phyloP scores from a whole-genome alignment of 1,140 invertebrate species.

The Himalopsyche phryganea region DNA sequence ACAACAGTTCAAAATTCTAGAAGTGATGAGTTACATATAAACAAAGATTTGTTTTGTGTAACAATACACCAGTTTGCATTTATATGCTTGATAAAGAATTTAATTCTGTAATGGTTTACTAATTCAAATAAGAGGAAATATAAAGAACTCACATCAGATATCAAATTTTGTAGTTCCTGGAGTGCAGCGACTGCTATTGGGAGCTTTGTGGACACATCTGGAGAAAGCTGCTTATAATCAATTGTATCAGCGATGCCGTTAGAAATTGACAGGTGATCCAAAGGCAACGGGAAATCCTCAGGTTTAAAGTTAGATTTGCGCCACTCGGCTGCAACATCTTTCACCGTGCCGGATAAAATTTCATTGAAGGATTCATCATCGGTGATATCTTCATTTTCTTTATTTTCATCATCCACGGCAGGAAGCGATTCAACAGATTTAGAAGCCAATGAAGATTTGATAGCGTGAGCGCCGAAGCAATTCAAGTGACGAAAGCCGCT shows the following conservation, averaged over 20 bases:
- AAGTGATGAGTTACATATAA: too few species aligned
- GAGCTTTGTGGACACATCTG: background rate
- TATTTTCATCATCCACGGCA: conserved; percentile 49
- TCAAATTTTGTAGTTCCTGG: conserved; percentile 40
- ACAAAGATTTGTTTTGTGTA: too few species aligned
- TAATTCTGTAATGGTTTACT: too few species aligned
- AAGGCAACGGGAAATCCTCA: background rate
- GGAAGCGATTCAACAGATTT: conserved; percentile 28
- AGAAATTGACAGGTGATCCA: background rate
- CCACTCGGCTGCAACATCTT: conserved; percentile 25
- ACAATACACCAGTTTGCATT: too few species aligned
- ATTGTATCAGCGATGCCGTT: background rate
- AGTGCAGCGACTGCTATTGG: conserved; percentile 37
- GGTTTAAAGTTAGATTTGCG: conserved; percentile 10
- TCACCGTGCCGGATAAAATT: conserved; percentile 40
- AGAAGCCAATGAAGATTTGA: conserved; percentile 10
- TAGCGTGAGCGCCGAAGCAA: conserved; percentile 48
- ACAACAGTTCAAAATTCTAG: too few species aligned
- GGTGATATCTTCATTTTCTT: conserved; percentile 53
- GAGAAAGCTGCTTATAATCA: conserved; percentile 12
- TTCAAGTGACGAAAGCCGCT: conserved; percentile 53
- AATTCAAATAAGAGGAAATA: background rate
- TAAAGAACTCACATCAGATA: conserved; percentile 38
- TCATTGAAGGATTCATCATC: conserved; percentile 45
- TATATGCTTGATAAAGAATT: too few species aligned